Base-by-base conservation (phyloP, 2,797 vertebrate genomes). In the Anguilla marmorata region DNA sequence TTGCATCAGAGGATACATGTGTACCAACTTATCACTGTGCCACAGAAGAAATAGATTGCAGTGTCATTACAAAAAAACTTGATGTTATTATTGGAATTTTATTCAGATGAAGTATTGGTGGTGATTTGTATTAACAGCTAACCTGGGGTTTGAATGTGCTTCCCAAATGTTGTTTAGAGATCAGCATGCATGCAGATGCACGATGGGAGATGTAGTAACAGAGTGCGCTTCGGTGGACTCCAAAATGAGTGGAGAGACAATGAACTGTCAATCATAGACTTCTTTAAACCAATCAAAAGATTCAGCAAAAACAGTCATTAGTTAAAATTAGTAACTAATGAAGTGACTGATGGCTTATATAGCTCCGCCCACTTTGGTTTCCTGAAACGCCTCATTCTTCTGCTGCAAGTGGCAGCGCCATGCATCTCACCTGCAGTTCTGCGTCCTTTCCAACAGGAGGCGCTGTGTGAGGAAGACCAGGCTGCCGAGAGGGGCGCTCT, bases 401-500 rank as follows among this genome's bases (percentile, higher is more conserved):
- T 21, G 0, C 24, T 21, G n/a, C 24, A n/a, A 1, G n/a, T 66
- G 3, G 6, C 60, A n/a, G 60, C 24, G 8, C 60, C 4, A 19
- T 21, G 86, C 88, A 89, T 92, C 91, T 93, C 91, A 93, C 89
- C 89, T 87, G 87, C 87, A 90, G 91, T 91, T 86, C 90, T 88
- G 50, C 89, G 88, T 93, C 89, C 91, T 6, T 93, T 87, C 87
- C 86, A 93, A 92, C 89, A 95, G 93, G 98, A 98, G 94, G 96
- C 94, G 1, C 72, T 74, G 72, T 94, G 93, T 1, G 98, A 99
- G 8, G 98, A 98, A n/a, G 95, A 96, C 52, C 88, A 94, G 0
- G 93, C 91, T 2, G 93, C 92, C 66, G 92, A 93, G 60, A 79
- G 79, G 0, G 90, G 91, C 84, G 87, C 88, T 60, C 50, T 96